phyloP scores from a whole-genome alignment of 2,888 invertebrate species.

The Microctonus aethiopoides region DNA sequence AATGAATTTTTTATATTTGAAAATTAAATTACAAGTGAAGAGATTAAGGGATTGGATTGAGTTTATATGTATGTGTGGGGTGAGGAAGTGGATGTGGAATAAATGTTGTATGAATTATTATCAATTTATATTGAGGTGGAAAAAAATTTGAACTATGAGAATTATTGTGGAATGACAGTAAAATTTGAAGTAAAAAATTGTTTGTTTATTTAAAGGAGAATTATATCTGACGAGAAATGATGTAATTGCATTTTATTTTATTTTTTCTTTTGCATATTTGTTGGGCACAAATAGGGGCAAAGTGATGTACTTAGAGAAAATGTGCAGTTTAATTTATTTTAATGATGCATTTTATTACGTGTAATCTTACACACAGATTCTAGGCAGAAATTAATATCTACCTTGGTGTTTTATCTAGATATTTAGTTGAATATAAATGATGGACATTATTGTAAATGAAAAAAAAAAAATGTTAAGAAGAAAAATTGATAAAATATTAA shows the following conservation, averaged over 20 bases:
- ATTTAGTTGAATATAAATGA: too few relatives aligned
- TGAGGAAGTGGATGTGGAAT: not conserved
- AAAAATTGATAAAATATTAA: too few relatives aligned
- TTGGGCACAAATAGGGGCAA: too few relatives aligned
- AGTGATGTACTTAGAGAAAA: too few relatives aligned
- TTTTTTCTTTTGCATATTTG: not conserved
- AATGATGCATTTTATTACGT: too few relatives aligned
- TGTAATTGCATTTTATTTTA: not conserved
- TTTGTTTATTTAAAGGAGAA: not conserved
- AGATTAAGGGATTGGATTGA: conserved; percentile 24
- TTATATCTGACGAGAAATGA: not conserved
- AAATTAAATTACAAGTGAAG: not conserved
- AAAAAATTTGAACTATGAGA: conserved; percentile 14
- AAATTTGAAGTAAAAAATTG: not conserved
- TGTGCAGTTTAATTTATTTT: too few relatives aligned
- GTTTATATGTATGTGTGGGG: conserved; percentile 11
- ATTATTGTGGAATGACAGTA: conserved; percentile 9
- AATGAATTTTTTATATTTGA: conserved; percentile 28
- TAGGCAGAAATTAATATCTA: too few relatives aligned
- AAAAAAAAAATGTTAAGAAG: too few relatives aligned
- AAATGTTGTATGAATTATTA: conserved; percentile 13
- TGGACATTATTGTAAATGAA: too few relatives aligned
- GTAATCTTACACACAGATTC: too few relatives aligned
- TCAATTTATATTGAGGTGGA: conserved; percentile 7
- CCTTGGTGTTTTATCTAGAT: too few relatives aligned